Conservation (phyloP, 2,888 invertebrate genomes). For the Ceramica pisi region DNA sequence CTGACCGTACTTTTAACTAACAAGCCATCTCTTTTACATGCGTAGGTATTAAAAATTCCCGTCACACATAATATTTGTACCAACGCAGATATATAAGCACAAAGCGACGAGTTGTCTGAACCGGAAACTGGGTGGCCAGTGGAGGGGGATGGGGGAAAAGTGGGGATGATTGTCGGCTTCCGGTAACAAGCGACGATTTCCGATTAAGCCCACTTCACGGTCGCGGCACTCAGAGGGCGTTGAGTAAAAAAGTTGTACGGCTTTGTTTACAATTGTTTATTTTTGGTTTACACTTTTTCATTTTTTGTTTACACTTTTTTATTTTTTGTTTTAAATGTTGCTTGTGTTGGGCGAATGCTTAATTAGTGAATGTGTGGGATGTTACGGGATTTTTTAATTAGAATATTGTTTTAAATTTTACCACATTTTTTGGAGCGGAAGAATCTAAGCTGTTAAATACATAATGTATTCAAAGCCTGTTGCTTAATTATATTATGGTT, state of each 20-base stretch:
- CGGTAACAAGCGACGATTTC: constrained; percentile 69
- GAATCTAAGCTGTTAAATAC: neutral
- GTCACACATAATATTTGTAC: constrained; percentile 39
- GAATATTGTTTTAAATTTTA: neutral
- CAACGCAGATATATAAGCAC: constrained; percentile 42
- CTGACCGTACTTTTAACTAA: neutral
- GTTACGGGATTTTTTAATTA: neutral
- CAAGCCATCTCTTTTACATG: neutral
- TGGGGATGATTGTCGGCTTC: constrained; percentile 60
- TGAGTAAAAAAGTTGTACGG: constrained; percentile 46
- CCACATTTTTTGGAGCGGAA: neutral
- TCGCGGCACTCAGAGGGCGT: constrained; percentile 47
- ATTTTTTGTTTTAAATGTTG: neutral
- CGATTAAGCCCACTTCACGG: constrained; percentile 65
- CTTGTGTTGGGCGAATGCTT: constrained; percentile 22
- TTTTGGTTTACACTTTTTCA: constrained; percentile 26
- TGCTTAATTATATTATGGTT: neutral
- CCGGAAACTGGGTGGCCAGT: constrained; percentile 56
- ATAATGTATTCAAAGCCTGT: neutral
- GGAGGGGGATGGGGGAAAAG: neutral
- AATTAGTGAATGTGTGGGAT: constrained; percentile 8
- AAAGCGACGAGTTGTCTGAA: constrained; percentile 60
- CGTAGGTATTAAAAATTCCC: constrained; percentile 38
- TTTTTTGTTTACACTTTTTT: constrained; percentile 8
- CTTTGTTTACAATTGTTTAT: constrained; percentile 36